phyloP scores from a whole-genome alignment of 2,113 vertebrate species.

The Capreolus pygargus region DNA sequence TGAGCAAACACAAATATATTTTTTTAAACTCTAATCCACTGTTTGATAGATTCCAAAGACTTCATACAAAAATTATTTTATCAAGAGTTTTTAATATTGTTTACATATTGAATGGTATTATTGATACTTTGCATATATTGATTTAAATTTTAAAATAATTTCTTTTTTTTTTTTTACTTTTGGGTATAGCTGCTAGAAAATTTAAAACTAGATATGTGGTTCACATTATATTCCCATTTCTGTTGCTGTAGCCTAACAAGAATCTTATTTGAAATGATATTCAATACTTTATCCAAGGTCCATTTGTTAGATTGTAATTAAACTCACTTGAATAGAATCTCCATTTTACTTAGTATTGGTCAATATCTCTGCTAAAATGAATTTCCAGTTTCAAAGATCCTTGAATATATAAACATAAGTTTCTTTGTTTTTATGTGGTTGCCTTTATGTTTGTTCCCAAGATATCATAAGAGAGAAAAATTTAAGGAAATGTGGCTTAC shows the following conservation, averaged over 20 bases:
- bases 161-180: neutral
- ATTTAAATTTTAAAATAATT: neutral
- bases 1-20: neutral
- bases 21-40: neutral
- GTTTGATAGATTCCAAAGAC: neutral
- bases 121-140: neutral
- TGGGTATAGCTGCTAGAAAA: neutral
- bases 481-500: neutral
- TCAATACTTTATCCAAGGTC: neutral
- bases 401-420: neutral
- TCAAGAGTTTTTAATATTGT: neutral
- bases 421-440: neutral
- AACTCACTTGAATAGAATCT: neutral
- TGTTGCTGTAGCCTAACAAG: neutral
- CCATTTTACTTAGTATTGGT: neutral
- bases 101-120: neutral
- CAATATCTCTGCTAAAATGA: neutral
- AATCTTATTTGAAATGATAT: neutral
- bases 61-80: neutral
- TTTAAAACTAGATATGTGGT: neutral
- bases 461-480: slow-evolving; percentile 21
- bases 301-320: neutral
- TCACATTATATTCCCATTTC: neutral
- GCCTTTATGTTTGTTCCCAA: neutral
- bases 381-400: neutral